Evolutionary conservation across 2,113 vertebrate species (phyloP).

Genomic region (Indri indri): DNA sequence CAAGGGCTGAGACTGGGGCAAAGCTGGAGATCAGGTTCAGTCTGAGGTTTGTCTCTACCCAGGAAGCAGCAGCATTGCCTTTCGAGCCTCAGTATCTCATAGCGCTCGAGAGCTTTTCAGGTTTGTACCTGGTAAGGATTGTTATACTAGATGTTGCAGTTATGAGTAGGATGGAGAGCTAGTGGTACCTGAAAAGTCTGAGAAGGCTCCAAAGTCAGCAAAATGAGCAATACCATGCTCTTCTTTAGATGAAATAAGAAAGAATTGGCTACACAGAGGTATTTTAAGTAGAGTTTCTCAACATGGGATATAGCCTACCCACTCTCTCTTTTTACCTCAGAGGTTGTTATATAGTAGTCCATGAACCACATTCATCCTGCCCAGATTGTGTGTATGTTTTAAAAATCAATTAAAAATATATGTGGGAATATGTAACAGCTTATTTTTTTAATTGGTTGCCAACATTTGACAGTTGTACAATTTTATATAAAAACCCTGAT

Average conservation of each 20-base stretch:
- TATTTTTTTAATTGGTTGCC: neutral
- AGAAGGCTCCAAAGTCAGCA: neutral
- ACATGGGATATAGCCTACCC: neutral
- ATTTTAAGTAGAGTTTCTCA: neutral
- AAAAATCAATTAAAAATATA: neutral
- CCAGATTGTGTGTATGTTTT: no score
- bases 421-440: neutral
- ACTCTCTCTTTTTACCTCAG: neutral
- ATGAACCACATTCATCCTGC: neutral
- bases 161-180: neutral
- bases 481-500: neutral
- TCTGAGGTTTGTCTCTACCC: neutral
- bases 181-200: neutral
- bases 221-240: accelerated
- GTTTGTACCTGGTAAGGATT: neutral
- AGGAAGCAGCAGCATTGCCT: neutral
- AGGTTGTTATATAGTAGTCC: neutral
- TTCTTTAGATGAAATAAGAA: neutral
- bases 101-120: neutral
- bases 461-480: neutral
- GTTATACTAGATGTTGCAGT: neutral
- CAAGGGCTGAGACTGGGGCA: neutral
- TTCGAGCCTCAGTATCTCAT: neutral
- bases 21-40: neutral
- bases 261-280: neutral